Conservation (phyloP, 2,113 vertebrate species). For the Calyptomena viridis region DNA sequence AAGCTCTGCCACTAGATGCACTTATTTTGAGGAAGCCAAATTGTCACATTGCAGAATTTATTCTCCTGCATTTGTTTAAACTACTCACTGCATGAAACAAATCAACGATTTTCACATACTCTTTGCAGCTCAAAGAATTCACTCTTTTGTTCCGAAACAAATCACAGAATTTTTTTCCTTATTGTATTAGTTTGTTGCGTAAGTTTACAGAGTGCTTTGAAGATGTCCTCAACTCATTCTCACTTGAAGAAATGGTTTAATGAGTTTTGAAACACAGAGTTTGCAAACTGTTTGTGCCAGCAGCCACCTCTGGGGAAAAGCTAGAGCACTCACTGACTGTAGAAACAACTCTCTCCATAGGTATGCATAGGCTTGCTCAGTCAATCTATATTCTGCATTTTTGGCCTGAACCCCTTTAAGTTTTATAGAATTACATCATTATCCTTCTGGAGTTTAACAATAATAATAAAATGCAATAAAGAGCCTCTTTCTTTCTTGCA, state of each 20-base stretch:
- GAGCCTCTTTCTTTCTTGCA: background rate
- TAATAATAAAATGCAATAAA: background rate
- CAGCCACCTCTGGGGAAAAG: background rate
- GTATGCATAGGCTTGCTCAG: accelerated
- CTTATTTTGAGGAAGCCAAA: background rate
- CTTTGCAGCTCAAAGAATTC: background rate
- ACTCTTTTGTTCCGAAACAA: background rate
- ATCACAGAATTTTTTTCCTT: background rate
- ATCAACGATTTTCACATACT: background rate
- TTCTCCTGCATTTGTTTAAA: background rate
- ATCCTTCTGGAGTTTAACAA: background rate
- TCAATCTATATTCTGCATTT: background rate
- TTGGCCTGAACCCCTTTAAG: background rate
- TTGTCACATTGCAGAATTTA: background rate
- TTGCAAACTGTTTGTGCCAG: background rate
- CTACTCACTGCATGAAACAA: background rate
- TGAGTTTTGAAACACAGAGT: background rate
- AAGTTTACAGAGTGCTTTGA: background rate
- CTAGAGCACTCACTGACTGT: background rate
- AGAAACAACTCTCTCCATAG: background rate
- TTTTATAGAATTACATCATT: slow-evolving; percentile 14
- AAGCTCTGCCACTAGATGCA: background rate
- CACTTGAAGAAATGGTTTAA: background rate
- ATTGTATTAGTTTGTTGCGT: background rate
- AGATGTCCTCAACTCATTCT: background rate